A percentile compares a stretch with the other conserved stretches of the same genome.
Conservation (phyloP, 2,113 vertebrate species). For the Cichladusa arquata region DNA sequence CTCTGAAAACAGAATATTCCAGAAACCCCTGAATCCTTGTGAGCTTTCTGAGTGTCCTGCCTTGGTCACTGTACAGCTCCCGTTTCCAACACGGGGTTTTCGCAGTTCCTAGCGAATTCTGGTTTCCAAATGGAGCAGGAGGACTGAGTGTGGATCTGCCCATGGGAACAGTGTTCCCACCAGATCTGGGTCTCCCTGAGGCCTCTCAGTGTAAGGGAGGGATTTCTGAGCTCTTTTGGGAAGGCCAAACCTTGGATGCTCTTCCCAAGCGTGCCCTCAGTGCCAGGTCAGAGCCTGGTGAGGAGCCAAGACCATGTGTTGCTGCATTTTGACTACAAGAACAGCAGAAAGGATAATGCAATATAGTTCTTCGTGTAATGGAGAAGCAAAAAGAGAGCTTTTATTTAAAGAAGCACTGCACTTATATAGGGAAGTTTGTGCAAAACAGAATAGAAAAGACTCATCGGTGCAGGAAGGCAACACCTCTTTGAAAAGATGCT, state of each 20-base stretch:
- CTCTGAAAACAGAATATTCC: neutral
- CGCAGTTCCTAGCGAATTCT: accelerated
- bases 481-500: no score
- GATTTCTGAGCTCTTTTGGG: neutral
- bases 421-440: no score
- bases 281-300: neutral
- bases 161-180: neutral
- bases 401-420: no score
- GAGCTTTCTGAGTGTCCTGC: neutral
- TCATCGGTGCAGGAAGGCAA: no score
- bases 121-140: neutral
- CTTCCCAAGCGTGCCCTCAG: neutral
- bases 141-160: neutral
- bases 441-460: no score
- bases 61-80: neutral
- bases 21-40: accelerated
- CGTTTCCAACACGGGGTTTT: accelerated
- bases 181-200: neutral
- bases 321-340: no score
- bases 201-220: neutral
- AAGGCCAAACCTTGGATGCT: neutral
- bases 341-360: no score
- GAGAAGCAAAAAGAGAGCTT: no score
- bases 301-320: no score
- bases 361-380: no score